Conservation (phyloP, 2,113 vertebrate genomes). For the Ibidorhyncha struthersii region DNA sequence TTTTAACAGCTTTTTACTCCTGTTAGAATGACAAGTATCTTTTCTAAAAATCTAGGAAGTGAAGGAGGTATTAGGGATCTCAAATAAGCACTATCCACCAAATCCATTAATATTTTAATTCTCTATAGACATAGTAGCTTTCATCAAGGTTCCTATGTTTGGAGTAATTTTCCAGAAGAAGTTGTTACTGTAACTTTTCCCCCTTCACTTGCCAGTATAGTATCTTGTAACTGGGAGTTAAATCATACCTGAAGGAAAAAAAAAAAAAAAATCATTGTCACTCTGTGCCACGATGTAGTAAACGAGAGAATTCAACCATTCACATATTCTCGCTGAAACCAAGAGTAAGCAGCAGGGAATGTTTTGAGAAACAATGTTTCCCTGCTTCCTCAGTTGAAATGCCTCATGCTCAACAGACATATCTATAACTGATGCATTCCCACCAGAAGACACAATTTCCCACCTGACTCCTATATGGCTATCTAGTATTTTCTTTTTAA, state of each 20-base stretch:
- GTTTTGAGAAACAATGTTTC: not conserved
- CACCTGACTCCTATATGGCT: accelerated
- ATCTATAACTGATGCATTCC: not conserved
- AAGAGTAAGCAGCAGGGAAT: not conserved
- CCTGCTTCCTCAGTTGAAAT: not conserved
- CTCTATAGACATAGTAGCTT: not conserved
- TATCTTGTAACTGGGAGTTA: not conserved
- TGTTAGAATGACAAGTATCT: not conserved
- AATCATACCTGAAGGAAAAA: not conserved
- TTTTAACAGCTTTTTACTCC: not conserved
- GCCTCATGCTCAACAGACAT: not conserved
- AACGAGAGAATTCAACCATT: not conserved
- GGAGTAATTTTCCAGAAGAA: not conserved
- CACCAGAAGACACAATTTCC: not conserved
- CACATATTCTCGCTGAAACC: not conserved
- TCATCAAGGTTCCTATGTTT: not conserved
- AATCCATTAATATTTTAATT: not conserved
- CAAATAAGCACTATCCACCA: not conserved
- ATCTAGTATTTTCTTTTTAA: not conserved
- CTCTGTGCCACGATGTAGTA: not conserved
- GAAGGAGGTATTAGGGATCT: not conserved
- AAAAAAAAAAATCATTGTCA: not conserved
- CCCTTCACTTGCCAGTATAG: not conserved
- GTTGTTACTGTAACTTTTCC: not conserved
- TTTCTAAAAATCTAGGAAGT: not conserved